Conservation (phyloP, 2,888 invertebrate species). For the Carterocephalus palaemon region DNA sequence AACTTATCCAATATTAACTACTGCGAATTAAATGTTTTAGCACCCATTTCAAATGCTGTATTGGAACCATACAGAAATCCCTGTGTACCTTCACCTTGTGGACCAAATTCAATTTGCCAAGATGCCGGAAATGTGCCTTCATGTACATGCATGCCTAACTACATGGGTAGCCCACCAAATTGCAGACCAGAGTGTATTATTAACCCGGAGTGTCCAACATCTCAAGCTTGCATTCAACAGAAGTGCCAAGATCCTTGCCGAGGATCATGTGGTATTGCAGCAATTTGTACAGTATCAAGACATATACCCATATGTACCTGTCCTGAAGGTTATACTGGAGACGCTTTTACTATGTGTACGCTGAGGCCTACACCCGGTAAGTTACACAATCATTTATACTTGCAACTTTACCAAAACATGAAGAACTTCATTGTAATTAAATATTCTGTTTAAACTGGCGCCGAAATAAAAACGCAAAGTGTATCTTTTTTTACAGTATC, state of each 20-base stretch:
- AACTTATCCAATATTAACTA: background rate
- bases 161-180: constrained; percentile 81
- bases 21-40: constrained; percentile 42
- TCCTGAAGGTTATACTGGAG: constrained; percentile 82
- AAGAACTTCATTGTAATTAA: constrained; percentile 12
- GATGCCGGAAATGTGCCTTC: constrained; percentile 79
- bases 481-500: constrained; percentile 39
- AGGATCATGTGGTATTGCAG: constrained; percentile 82
- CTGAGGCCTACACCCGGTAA: constrained; percentile 61
- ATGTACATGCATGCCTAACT: constrained; percentile 81
- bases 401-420: constrained; percentile 8
- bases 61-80: constrained; percentile 74
- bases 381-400: constrained; percentile 35
- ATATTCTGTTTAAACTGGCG: background rate
- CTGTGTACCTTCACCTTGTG: constrained; percentile 83
- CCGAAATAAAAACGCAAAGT: background rate
- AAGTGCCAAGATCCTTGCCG: constrained; percentile 86
- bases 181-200: constrained; percentile 85
- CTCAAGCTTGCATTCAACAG: constrained; percentile 84
- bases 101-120: constrained; percentile 83
- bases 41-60: constrained; percentile 65
- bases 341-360: constrained; percentile 80
- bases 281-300: constrained; percentile 81
- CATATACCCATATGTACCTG: constrained; percentile 88
- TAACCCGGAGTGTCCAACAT: constrained; percentile 83